phyloP scores from a whole-genome alignment of 1,140 invertebrate species.

The Bombus waltoni region DNA sequence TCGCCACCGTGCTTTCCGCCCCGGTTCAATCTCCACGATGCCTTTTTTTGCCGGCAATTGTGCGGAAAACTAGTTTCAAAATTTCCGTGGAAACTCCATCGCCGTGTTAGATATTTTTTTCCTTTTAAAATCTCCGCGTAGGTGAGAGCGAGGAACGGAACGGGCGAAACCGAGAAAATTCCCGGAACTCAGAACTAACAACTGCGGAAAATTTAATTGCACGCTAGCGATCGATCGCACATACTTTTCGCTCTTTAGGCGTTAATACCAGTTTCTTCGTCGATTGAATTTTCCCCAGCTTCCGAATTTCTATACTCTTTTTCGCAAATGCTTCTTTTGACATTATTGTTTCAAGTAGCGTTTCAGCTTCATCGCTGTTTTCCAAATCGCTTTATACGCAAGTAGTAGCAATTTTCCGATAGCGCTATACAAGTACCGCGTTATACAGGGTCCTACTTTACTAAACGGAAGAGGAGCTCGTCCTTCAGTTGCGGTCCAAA shows the following conservation, averaged over 20 bases:
- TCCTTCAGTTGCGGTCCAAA: background rate
- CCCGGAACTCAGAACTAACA: background rate
- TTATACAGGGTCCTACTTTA: no score
- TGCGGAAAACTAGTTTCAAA: background rate
- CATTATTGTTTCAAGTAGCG: no score
- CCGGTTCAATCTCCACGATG: background rate
- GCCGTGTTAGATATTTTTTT: background rate
- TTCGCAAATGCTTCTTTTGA: no score
- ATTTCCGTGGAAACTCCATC: conserved; percentile 3
- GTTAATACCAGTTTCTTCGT: no score
- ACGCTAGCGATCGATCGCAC: background rate
- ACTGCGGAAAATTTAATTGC: conserved; percentile 17
- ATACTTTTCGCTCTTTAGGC: background rate
- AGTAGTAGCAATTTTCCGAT: background rate
- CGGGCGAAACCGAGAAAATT: background rate
- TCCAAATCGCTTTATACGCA: background rate
- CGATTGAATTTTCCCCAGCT: no score
- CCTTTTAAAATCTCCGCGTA: background rate
- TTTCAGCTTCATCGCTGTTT: background rate
- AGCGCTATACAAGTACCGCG: no score
- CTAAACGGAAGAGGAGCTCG: background rate
- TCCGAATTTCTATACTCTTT: no score
- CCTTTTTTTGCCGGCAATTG: background rate
- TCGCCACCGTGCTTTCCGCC: background rate
- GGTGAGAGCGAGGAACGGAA: no score